Evolutionary conservation across 2,888 invertebrate species (phyloP).

Genomic region (Diplazon laetatorius): DNA sequence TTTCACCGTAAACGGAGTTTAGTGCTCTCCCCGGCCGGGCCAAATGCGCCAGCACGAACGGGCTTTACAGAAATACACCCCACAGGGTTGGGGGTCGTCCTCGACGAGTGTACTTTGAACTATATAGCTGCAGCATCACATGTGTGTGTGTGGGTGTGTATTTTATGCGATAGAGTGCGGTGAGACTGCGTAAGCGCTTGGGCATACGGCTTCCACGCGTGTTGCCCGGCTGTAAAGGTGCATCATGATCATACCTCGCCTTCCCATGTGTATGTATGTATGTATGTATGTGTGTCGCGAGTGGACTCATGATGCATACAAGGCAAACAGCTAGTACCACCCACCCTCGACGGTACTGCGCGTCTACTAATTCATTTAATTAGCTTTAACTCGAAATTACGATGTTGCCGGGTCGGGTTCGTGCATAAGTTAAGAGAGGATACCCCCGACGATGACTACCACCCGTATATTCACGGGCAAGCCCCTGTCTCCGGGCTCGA

Average conservation of each 20-base stretch:
- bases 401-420: conserved; percentile 60
- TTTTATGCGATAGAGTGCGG: conserved; percentile 62
- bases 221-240: conserved; percentile 44
- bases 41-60: conserved; percentile 64
- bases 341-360: conserved; percentile 52
- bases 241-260: conserved; percentile 44
- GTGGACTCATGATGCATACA: conserved; percentile 17
- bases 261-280: not conserved
- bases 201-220: conserved; percentile 31
- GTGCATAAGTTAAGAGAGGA: conserved; percentile 49
- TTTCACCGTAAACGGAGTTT: conserved; percentile 71
- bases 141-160: conserved; percentile 26
- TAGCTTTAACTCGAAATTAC: conserved; percentile 77
- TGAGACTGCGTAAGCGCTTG: conserved; percentile 57
- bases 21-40: conserved; percentile 60
- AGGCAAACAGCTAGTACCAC: conserved; percentile 40
- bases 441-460: conserved; percentile 24
- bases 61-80: conserved; percentile 55
- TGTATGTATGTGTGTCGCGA: not conserved
- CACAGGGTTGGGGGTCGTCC: conserved; percentile 35
- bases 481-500: no score
- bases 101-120: conserved; percentile 35
- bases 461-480: no score
- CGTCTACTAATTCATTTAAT: conserved; percentile 76
- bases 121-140: not conserved